Evolutionary conservation across 2,113 vertebrate species (phyloP), one percentile per base, ranked within the genome.

Genomic region (Montifringilla adamsi): DNA sequence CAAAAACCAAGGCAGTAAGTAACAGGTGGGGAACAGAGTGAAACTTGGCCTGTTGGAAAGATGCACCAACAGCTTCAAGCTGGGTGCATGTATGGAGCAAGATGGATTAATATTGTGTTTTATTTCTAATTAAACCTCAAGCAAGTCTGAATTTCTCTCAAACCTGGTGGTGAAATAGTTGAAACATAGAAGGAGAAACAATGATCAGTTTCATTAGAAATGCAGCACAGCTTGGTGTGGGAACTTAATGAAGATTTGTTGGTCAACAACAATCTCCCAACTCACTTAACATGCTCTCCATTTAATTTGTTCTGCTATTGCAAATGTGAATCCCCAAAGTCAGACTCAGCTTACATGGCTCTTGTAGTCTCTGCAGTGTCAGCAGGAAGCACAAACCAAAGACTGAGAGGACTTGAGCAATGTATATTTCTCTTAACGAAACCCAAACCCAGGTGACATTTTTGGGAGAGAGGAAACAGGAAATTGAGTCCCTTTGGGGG

Each of bases 401-500:
- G 77, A 53, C 26, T 67, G 19, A 56, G 37, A 84, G 85, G 35
- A 49, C 37, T 87, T 2, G 2, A 92, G 83, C 26, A 58, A 50
- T 58, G 58, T 79, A 27, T 75, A 39, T 94, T 89, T 76, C 84
- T 91, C 56, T 63, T 93, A 90, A 95, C 63, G 89, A 96, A 96
- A 88, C 41, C 28, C 83, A 95, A 96, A 82, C 80, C 90, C 94
- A 96, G 90, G 95, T 96, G 94, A 94, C 87, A 82, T 78, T 89
- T 87, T 53, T 60, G 86, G 80, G 88, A 84, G 81, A 87, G 70
- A 68, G 73, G 90, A 89, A 94, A 94, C 80, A 95, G 96, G 95
- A 97, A 96, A 93, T 63, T 15, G 67, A 70, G 87, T 76, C 90
- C 64, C 90, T 94, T 56, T 79, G 49, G 7, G 72, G 11, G 2